phyloP scores from a whole-genome alignment of 2,797 vertebrate genomes.

The Notolepis coatsorum region DNA sequence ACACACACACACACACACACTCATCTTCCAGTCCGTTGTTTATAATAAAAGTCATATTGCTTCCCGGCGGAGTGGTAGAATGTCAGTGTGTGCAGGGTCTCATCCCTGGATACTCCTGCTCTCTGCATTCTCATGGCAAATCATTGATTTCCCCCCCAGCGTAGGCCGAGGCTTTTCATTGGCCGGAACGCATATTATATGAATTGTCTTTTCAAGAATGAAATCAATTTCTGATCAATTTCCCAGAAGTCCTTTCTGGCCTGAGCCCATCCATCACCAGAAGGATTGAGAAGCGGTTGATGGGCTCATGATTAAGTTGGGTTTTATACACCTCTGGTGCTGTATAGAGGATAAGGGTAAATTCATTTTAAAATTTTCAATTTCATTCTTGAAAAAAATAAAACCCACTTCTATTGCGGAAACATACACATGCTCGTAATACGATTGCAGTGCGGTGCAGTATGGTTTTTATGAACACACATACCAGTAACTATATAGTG shows the following conservation, averaged over 20 bases:
- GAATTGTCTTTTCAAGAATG: conserved; percentile 66
- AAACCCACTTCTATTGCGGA: background rate
- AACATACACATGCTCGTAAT: background rate
- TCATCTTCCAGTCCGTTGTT: conserved; percentile 9
- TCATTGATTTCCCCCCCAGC: conserved; percentile 59
- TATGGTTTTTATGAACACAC: background rate
- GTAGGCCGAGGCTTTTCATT: conserved; percentile 4
- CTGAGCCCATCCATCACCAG: conserved; percentile 51
- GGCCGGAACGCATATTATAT: conserved; percentile 49
- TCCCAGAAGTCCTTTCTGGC: conserved; percentile 25
- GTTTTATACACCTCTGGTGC: conserved; percentile 26
- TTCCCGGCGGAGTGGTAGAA: conserved; percentile 13
- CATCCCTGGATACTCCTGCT: conserved; percentile 1
- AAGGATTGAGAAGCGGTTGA: conserved; percentile 29
- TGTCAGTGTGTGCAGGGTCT: conserved; percentile 13
- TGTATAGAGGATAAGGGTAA: conserved; percentile 3
- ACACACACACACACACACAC: background rate
- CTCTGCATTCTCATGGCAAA: conserved; percentile 44
- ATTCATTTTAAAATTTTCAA: conserved; percentile 17
- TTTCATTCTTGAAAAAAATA: conserved; percentile 6
- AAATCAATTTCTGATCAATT: conserved; percentile 72
- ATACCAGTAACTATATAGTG: no score
- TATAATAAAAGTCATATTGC: conserved; percentile 19
- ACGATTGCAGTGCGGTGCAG: background rate
- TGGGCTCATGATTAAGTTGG: conserved; percentile 34